These are phyloP conservation scores for Stictonetta naevosa DNA, from an alignment of 2,113 vertebrate genomes.

Conservation along the genomic window DNA sequence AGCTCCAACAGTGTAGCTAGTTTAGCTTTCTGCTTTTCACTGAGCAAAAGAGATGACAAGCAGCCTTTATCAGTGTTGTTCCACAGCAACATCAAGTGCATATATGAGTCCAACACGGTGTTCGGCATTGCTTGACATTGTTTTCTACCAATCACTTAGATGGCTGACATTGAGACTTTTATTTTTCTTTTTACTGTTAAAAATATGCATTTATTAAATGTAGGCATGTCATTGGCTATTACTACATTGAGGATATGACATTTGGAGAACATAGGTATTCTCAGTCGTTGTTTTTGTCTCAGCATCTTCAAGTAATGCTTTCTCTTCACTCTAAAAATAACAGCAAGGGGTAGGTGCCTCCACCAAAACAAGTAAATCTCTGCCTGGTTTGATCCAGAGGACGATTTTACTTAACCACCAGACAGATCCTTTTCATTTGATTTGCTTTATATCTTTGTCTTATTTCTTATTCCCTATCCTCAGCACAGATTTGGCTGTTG, in stretches of 20 bases:
- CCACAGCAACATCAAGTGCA: background rate
- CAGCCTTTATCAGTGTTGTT: background rate
- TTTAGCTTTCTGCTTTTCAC: background rate
- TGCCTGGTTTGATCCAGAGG: background rate
- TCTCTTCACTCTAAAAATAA: background rate
- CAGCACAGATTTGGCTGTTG: background rate
- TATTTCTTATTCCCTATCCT: background rate
- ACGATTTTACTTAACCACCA: background rate
- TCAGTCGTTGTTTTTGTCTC: background rate
- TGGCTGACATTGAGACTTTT: background rate
- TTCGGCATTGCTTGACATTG: background rate
- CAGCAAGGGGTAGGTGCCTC: background rate
- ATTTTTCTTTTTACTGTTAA: background rate
- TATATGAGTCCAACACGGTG: accelerated
- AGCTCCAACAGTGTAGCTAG: background rate
- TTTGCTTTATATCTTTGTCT: background rate
- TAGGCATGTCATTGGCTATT: background rate
- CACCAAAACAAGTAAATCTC: background rate
- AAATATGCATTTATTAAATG: background rate
- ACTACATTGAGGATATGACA: accelerated
- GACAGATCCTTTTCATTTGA: background rate
- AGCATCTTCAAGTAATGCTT: background rate
- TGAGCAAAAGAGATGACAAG: background rate
- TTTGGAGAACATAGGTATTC: background rate
- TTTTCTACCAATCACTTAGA: background rate